These are phyloP conservation scores for Sarcophaga peregrina DNA, from an alignment of 1,140 invertebrate genomes.

Conservation along the genomic window DNA sequence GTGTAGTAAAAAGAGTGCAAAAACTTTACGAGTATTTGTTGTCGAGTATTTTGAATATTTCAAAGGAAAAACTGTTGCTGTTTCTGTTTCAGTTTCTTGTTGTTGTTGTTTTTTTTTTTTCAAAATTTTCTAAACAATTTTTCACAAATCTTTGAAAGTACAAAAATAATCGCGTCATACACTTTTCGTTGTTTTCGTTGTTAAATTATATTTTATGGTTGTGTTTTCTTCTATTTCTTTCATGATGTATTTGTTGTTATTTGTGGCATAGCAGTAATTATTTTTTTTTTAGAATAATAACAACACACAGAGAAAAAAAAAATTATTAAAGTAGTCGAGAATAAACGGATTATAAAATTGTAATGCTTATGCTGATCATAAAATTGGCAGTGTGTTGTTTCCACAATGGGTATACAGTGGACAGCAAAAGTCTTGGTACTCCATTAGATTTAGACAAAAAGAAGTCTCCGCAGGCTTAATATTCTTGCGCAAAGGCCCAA, in stretches of 20 bases:
- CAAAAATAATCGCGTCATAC: slow-evolving; percentile 36
- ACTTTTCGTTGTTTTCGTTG: background rate
- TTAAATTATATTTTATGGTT: no score
- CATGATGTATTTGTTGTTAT: no score
- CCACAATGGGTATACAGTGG: no score
- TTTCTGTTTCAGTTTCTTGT: no score
- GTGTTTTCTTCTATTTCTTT: no score
- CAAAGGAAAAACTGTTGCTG: background rate
- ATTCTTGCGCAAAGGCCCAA: no score
- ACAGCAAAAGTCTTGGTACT: no score
- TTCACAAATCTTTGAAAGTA: background rate
- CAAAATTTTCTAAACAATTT: slow-evolving; percentile 32
- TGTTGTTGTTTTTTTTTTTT: background rate
- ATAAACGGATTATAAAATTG: slow-evolving; percentile 40
- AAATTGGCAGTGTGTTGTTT: background rate
- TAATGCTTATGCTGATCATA: slow-evolving; percentile 21
- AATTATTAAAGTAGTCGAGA: background rate
- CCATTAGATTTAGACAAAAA: no score
- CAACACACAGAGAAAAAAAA: background rate
- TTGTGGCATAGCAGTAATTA: no score
- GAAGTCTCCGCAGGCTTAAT: no score
- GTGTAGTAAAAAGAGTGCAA: background rate
- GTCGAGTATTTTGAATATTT: background rate
- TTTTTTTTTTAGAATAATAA: no score
- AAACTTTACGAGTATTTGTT: background rate